Conservation (phyloP, 2,113 vertebrate genomes). For the Daphoenositta chrysoptera region DNA sequence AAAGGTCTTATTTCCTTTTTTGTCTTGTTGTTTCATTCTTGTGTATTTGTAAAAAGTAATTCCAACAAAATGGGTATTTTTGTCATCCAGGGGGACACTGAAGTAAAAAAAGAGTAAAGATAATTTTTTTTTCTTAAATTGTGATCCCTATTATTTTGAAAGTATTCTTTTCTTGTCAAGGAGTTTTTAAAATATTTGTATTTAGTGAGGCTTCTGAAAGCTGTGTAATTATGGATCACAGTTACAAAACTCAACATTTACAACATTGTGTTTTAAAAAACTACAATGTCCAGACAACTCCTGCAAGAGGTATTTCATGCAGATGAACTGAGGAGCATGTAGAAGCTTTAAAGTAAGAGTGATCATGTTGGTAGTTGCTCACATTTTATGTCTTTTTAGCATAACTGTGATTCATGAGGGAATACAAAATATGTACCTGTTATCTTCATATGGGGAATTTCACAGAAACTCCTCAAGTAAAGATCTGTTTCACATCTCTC, state of each 20-base stretch:
- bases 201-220: background rate
- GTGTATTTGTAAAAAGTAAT: background rate
- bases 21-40: background rate
- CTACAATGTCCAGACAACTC: background rate
- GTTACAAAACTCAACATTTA: background rate
- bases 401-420: background rate
- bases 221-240: background rate
- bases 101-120: background rate
- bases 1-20: background rate
- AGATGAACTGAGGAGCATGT: background rate
- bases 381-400: background rate
- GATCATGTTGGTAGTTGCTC: background rate
- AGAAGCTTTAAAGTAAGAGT: background rate
- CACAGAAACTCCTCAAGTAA: background rate
- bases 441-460: background rate
- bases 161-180: background rate
- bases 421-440: background rate
- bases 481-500: background rate
- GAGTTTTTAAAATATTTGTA: background rate
- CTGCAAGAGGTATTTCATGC: background rate
- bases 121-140: too few relatives aligned
- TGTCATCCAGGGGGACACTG: background rate
- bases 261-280: background rate
- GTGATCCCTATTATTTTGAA: background rate
- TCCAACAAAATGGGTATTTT: background rate